Percentiles rank a stretch among this genome's conserved stretches.
phyloP scores from a whole-genome alignment of 2,888 invertebrate species.

The Mythimna pallens region DNA sequence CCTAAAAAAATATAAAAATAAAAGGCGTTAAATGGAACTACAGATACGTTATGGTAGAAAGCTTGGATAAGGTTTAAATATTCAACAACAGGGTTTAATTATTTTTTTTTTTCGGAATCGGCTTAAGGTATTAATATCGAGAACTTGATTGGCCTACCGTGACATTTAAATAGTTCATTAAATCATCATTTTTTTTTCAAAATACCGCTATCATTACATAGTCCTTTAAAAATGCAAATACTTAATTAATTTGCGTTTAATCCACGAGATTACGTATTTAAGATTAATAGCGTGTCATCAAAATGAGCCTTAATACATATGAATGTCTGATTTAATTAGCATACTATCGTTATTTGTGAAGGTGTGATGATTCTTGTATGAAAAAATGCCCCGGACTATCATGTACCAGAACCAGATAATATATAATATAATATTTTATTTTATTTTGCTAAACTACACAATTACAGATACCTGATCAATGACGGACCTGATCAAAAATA shows the following conservation, averaged over 20 bases:
- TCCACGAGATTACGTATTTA: constrained; percentile 38
- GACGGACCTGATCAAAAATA: no score
- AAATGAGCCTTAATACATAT: constrained; percentile 43
- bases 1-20: not conserved
- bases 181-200: constrained; percentile 23
- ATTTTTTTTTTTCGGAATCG: constrained; percentile 2
- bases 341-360: constrained; percentile 23
- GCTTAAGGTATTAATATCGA: constrained; percentile 18
- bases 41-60: not conserved
- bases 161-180: constrained; percentile 1
- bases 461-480: no score
- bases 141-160: not conserved
- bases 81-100: not conserved
- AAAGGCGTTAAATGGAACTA: not conserved
- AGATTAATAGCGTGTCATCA: constrained; percentile 52
- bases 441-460: no score
- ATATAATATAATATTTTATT: no score
- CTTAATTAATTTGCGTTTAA: constrained; percentile 46
- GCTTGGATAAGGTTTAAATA: not conserved
- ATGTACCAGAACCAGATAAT: no score
- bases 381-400: not conserved
- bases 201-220: constrained; percentile 21
- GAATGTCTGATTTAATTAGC: constrained; percentile 48
- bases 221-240: constrained; percentile 43
- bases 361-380: constrained; percentile 25